Conservation (phyloP, 2,888 invertebrate species). For the Exephanes ischioxanthus region DNA sequence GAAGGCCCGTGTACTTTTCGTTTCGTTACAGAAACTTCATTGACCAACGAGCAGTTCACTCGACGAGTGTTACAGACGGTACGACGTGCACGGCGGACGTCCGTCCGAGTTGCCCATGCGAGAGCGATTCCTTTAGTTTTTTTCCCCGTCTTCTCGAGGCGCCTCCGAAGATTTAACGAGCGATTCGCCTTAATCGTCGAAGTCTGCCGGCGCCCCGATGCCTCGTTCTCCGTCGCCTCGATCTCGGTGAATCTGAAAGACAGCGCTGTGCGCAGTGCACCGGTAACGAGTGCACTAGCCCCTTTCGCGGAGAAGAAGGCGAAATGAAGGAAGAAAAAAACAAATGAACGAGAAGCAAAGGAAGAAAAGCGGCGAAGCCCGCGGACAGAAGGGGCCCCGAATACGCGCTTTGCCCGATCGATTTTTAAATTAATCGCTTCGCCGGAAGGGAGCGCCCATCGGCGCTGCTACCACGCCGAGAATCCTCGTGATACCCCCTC, state of each 20-base stretch:
- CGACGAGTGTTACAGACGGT: not conserved
- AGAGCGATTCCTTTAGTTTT: not conserved
- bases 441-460: conserved; percentile 55
- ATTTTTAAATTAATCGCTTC: conserved; percentile 72
- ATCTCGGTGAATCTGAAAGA: conserved; percentile 1
- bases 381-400: conserved; percentile 25
- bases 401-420: conserved; percentile 62
- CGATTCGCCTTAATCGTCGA: conserved; percentile 52
- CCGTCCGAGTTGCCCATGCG: conserved; percentile 14
- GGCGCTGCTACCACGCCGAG: not conserved
- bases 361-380: conserved; percentile 40
- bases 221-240: not conserved
- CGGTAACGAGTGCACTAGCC: conserved; percentile 46
- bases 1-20: not conserved
- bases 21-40: not conserved
- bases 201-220: conserved; percentile 42
- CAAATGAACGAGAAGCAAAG: conserved; percentile 29
- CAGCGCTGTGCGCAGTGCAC: not conserved
- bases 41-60: not conserved
- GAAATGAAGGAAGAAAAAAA: conserved; percentile 8
- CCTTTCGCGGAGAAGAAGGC: conserved; percentile 54
- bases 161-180: conserved; percentile 51
- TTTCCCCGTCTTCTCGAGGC: not conserved
- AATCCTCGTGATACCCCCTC: conserved; percentile 1
- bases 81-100: not conserved